Evolutionary conservation across 2,797 vertebrate species (phyloP), one percentile per base, ranked within the genome.

Genomic region (Sebastes itinus): DNA sequence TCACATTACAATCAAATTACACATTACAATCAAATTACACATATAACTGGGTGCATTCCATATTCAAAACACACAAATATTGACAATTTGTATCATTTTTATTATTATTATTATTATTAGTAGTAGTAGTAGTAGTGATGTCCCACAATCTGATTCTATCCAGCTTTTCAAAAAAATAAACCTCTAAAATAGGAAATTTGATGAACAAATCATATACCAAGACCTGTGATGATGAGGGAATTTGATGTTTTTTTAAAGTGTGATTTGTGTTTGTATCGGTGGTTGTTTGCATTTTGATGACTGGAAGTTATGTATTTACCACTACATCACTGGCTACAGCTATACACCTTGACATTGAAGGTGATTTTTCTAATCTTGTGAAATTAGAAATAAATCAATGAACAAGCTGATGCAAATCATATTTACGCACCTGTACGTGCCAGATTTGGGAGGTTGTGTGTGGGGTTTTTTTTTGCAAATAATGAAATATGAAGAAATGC

Each of bases 251-350:
- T 72, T 32, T 72, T 70, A 46, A 20, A 61, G 75, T 82, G 88
- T 86, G 80, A 67, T 72, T 83, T 88, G 86, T 92, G 81, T 87
- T 80, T 86, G 82, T 88, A 75, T 87, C 52, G 68, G 84, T 91
- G 83, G 25, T 82, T 88, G 82, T 85, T 87, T 88, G 80, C 83
- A 82, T 90, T 88, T 81, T 78, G 62, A 83, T 78, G 69, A 80
- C 78, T 54, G 80, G 64, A 71, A 62, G 75, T 86, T 75, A 3
- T 77, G 68, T 61, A 72, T 85, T 42, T 63, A 61, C 72, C 73
- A 78, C 87, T 82, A 76, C 75, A 80, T 84, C 84, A 77, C 83
- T 78, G 92, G 71, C 89, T 81, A 64, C 72, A 86, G 78, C 80
- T 61, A 38, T 38, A 9, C 66, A 85, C 27, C 27, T 66, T 66